phyloP scores from a whole-genome alignment of 2,113 vertebrate species.

The Tauraco erythrolophus region DNA sequence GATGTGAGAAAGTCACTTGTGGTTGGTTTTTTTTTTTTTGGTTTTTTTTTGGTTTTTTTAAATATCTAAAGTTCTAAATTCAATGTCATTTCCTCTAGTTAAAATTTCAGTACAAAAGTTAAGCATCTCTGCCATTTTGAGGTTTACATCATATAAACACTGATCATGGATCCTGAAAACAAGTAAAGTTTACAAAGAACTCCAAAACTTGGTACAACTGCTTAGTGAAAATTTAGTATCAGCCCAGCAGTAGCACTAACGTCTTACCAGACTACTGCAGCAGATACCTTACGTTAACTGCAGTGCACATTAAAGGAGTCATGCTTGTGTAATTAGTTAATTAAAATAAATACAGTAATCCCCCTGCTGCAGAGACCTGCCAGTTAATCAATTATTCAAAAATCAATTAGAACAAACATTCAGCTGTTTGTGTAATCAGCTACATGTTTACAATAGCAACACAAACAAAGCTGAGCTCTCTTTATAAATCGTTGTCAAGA shows the following conservation, averaged over 20 bases:
- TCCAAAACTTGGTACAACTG: background rate
- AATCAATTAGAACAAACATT: conserved; percentile 69
- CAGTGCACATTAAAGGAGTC: background rate
- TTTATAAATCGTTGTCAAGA: background rate
- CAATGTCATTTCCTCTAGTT: background rate
- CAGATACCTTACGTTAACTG: background rate
- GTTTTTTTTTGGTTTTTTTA: background rate
- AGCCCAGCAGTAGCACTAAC: background rate
- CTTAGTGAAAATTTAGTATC: background rate
- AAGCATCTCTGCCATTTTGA: background rate
- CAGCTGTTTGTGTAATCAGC: conserved; percentile 59
- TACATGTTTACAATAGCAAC: conserved; percentile 56
- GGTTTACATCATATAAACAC: background rate
- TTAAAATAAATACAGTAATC: conserved; percentile 71
- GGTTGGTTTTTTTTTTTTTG: no score
- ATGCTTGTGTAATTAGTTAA: conserved; percentile 60
- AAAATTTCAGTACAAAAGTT: background rate
- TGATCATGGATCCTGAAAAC: background rate
- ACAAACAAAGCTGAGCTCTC: conserved; percentile 35
- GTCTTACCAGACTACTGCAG: background rate
- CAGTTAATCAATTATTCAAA: conserved; percentile 70
- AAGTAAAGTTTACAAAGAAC: background rate
- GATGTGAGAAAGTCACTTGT: background rate
- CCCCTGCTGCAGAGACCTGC: conserved; percentile 36
- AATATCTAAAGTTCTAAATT: background rate